Evolutionary conservation across 2,888 invertebrate genomes (phyloP), one percentile per base, ranked within the genome.

Genomic region (Eupelmus urozonus): DNA sequence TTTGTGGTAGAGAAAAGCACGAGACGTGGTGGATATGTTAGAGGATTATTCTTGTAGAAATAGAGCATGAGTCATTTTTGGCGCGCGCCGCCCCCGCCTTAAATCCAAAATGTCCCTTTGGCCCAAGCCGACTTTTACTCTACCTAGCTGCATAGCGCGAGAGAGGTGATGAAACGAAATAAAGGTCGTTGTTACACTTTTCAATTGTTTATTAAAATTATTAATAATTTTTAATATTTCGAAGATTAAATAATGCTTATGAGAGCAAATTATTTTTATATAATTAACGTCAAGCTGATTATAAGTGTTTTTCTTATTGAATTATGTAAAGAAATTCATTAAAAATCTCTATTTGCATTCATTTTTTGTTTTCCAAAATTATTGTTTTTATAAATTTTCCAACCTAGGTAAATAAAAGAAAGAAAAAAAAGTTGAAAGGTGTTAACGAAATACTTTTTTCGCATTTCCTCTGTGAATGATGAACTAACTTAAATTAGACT

Each of bases 61-160:
- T 76, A 70, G 76, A 76, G 76, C 76, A 76, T 76, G 75, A 67
- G 76, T 70, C 76, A 70, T 76, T 76, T 76, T 76, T 65, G 70
- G 63, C 76, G 76, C 75, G 34, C 67, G 53, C 45, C 5, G 5
- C 49, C 63, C 23, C 59, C 18, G 20, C 66, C 75, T 20, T 20
- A 13, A 11, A 1, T 0, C 57, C 53, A 7, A 45, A 45, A 45
- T 16, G 45, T 45, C 7, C 57, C 25, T 42, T 27, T n/a, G n/a
- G 13, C 29, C 20, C 23, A 16, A 9, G 16, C 11, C 40, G 13
- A 16, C 40, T 63, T 13, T 57, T 27, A 70, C 40, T 51, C 11
- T 62, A 5, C 34, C 29, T 40, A 34, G 49, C 63, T 23, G 42
- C 69, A 69, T 18, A 66, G 34, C 66, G 29, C 27, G 49, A 66